A percentile compares a stretch with the other conserved stretches of the same genome.
phyloP scores from a whole-genome alignment of 2,113 vertebrate species.

The Brachirus orientalis region DNA sequence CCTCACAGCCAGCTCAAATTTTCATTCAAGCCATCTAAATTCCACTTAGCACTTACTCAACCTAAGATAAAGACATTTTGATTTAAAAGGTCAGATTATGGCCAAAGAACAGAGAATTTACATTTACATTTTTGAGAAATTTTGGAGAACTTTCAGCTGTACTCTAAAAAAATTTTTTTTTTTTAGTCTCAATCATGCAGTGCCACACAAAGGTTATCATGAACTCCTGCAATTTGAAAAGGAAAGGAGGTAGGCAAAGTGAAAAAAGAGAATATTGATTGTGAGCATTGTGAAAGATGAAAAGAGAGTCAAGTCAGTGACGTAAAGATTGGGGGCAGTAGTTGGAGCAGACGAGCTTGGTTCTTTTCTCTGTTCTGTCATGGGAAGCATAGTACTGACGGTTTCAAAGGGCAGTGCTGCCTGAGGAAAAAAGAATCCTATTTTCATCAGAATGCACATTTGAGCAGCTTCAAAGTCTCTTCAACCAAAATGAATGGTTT shows the following conservation, averaged over 20 bases:
- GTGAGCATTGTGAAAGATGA: constrained; percentile 12
- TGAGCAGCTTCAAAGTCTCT: constrained; percentile 64
- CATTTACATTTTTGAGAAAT: background rate
- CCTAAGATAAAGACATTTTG: constrained; percentile 8
- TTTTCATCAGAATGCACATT: constrained; percentile 72
- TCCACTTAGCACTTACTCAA: constrained; percentile 7
- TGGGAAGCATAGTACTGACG: constrained; percentile 41
- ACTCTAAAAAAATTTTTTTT: background rate
- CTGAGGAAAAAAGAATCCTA: constrained; percentile 37
- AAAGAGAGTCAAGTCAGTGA: constrained; percentile 10
- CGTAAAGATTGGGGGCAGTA: constrained; percentile 6
- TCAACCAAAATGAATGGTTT: constrained; percentile 30
- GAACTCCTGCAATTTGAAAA: constrained; percentile 22
- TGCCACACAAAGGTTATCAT: constrained; percentile 15
- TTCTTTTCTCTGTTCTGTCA: constrained; percentile 42
- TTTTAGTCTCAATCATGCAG: background rate
- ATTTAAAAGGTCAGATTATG: constrained; percentile 11
- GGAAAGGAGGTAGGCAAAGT: no score
- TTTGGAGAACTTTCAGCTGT: background rate
- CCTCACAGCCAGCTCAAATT: constrained; percentile 23
- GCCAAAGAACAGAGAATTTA: background rate
- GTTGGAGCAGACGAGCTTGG: constrained; percentile 30
- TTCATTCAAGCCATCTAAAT: constrained; percentile 11
- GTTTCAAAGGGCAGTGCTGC: constrained; percentile 65
- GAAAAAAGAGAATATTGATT: constrained; percentile 12